A percentile compares a stretch with the other conserved stretches of the same genome.
Evolutionary conservation across 2,113 vertebrate genomes (phyloP).

Genomic region (Rattus rattus): DNA sequence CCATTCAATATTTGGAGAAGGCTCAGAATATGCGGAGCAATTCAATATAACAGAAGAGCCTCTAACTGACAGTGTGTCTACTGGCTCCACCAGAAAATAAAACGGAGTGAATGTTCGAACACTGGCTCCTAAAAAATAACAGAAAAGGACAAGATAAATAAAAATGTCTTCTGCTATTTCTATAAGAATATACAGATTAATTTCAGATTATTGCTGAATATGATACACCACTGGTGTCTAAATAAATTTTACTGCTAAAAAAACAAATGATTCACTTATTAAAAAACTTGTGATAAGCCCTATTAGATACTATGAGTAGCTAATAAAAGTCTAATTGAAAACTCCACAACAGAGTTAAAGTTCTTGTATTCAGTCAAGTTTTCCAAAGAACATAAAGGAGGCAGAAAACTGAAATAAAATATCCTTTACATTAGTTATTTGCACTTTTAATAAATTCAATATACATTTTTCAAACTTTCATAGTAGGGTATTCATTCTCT

Average conservation of each 20-base stretch:
- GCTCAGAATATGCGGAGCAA: conserved; percentile 93
- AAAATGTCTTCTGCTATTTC: conserved; percentile 40
- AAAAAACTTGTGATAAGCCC: not conserved
- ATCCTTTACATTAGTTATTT: not conserved
- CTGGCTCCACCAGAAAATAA: conserved; percentile 94
- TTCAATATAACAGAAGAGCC: conserved; percentile 92
- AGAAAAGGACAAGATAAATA: not conserved
- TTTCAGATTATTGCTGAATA: conserved; percentile 1
- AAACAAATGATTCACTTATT: conserved; percentile 34
- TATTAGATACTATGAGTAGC: not conserved
- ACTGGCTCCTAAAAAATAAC: conserved; percentile 86
- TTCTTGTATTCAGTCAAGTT: conserved; percentile 13
- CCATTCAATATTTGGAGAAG: conserved; percentile 92
- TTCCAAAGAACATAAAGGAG: conserved; percentile 15
- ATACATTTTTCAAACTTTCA: conserved; percentile 28
- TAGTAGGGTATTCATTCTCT: not conserved
- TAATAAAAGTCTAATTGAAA: not conserved
- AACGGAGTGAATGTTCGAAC: conserved; percentile 94
- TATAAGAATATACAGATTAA: conserved; percentile 1
- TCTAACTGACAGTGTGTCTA: conserved; percentile 90
- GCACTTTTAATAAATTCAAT: conserved; percentile 16
- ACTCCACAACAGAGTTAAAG: not conserved
- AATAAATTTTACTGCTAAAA: conserved; percentile 51
- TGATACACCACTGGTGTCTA: not conserved
- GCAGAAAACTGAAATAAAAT: conserved; percentile 18